Conservation (phyloP, 2,888 invertebrate species). For the Spodoptera littoralis region DNA sequence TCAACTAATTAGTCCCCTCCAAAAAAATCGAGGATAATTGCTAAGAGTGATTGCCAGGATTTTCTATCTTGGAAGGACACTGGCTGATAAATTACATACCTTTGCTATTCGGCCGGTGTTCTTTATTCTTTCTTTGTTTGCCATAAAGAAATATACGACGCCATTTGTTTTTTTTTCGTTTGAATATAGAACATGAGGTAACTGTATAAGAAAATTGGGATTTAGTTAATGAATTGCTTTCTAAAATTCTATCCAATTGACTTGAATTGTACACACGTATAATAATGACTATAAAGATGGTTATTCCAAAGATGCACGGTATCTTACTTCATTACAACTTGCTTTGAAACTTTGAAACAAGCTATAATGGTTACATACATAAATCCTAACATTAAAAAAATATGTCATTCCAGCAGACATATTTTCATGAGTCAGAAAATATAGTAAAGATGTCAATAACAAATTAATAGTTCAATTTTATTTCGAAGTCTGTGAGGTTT, state of each 20-base stretch:
- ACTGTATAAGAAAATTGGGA: too few species aligned
- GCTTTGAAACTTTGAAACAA: too few species aligned
- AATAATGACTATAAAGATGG: too few species aligned
- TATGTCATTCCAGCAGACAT: too few species aligned
- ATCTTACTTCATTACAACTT: too few species aligned
- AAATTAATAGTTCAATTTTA: conserved; percentile 49
- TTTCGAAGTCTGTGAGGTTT: conserved; percentile 42
- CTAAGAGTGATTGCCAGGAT: conserved; percentile 82
- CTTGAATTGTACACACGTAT: too few species aligned
- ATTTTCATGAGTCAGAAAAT: conserved; percentile 28
- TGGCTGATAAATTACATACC: conserved; percentile 77
- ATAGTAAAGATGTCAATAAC: conserved; percentile 32
- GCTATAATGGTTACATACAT: too few species aligned
- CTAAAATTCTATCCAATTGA: too few species aligned
- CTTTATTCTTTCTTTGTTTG: conserved; percentile 49
- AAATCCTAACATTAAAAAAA: too few species aligned
- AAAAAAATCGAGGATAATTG: conserved; percentile 84
- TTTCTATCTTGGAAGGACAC: conserved; percentile 76
- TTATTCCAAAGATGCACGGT: too few species aligned
- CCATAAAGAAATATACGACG: conserved; percentile 22
- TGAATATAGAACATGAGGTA: background rate
- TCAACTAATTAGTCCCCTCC: conserved; percentile 81
- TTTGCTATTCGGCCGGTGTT: conserved; percentile 55
- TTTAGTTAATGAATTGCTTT: too few species aligned
- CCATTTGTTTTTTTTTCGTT: conserved; percentile 1